These are phyloP conservation scores for Melanotaenia boesemani DNA, from an alignment of 2,797 vertebrate genomes.

Conservation along the genomic window DNA sequence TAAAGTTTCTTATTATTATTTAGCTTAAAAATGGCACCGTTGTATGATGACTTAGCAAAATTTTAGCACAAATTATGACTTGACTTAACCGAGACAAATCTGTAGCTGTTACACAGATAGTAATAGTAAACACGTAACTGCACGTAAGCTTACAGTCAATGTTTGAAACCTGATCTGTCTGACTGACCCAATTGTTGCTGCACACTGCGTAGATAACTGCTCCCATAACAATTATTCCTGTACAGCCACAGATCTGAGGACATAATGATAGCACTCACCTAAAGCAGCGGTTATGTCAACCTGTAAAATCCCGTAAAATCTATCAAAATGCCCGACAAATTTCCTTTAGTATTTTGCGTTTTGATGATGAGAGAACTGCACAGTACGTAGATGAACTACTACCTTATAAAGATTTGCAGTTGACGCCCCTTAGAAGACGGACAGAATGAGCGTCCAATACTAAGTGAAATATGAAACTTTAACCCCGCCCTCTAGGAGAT, in stretches of 20 bases:
- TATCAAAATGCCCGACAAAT: not conserved
- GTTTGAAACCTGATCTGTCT: not conserved
- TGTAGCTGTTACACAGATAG: not conserved
- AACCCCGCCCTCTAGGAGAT: not conserved
- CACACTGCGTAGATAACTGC: conserved; percentile 33
- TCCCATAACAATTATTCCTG: not conserved
- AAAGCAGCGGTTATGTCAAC: not conserved
- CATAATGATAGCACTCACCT: conserved; percentile 1
- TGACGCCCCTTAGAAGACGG: fast-evolving
- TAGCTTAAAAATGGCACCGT: too few relatives aligned
- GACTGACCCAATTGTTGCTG: not conserved
- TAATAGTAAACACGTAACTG: not conserved
- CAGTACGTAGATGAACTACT: not conserved
- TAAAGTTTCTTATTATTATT: not conserved
- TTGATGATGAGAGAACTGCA: not conserved
- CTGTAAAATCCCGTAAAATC: too few relatives aligned
- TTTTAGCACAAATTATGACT: not conserved
- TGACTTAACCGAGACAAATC: not conserved
- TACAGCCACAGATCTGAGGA: not conserved
- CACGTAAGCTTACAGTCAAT: not conserved
- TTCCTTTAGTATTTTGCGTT: too few relatives aligned
- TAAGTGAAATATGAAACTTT: fast-evolving
- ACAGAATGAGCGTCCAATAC: not conserved
- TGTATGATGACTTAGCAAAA: not conserved
- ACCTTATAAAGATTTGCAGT: not conserved